Base-by-base conservation (phyloP, 2,888 invertebrate species). In the Macaria liturata region DNA sequence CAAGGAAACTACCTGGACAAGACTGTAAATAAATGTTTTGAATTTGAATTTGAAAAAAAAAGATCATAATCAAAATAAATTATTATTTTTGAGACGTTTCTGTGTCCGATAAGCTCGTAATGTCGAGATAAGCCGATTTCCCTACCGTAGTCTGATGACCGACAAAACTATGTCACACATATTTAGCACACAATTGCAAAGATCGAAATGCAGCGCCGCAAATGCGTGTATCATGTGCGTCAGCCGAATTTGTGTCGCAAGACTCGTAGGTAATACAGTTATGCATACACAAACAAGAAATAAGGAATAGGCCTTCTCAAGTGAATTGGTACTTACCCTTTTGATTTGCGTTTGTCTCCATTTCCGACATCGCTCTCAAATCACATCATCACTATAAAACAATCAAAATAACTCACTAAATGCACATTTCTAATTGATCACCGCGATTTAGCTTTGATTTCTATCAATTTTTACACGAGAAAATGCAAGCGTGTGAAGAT, bases 341-440 rank as follows among this genome's bases (percentile, higher is more conserved):
- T 75, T 83, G 86, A 83, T 84, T 90, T 78, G 82, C 79, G 83
- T 86, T 88, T 74, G 87, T 81, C 84, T 89, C 89, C 91, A 91
- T 91, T 84, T 83, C 86, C 74, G 72, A 70, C 68, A 70, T 64
- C 69, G 71, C 69, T 68, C 74, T 75, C 68, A 74, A 78, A 85
- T 88, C 84, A 89, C 91, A 88, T 87, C 78, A 88, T 90, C 84
- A 88, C 88, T 72, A n/a, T 72, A 57, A 72, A 69, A 65, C 52
- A 62, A 62, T 57, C 55, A 62, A 56, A 64, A 64, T 62, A 56
- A 68, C 61, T 55, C 64, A 69, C 57, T 61, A 49, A 58, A 46
- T 62, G 57, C 68, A 71, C 70, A 69, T 68, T 65, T 62, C 60
- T 60, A 46, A 59, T 49, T 55, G 56, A 60, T 66, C 65, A 56